Conservation (phyloP, 2,797 vertebrate genomes). For the Ciconia nigra region DNA sequence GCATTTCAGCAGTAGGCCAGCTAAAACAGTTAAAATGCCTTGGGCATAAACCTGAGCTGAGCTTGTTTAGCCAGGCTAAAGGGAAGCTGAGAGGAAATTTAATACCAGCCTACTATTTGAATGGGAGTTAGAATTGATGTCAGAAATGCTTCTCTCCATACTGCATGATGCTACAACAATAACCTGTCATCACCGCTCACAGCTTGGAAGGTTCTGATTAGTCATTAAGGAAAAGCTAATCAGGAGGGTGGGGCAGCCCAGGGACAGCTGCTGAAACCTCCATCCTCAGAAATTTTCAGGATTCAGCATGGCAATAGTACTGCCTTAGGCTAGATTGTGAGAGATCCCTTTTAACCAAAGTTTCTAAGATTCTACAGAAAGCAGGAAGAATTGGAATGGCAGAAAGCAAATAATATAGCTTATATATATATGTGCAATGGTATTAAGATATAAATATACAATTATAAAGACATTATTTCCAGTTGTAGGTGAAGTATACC, state of each 20-base stretch:
- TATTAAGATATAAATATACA: background rate
- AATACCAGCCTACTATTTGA: background rate
- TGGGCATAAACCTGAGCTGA: background rate
- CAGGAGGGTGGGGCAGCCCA: background rate
- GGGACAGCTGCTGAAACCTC: background rate
- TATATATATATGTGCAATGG: accelerated
- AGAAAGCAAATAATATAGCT: background rate
- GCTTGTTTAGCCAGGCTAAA: background rate
- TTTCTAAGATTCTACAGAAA: background rate
- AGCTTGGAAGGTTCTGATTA: background rate
- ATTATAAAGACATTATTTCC: background rate
- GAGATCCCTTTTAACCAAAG: background rate
- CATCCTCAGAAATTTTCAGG: background rate
- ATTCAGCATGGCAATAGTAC: background rate
- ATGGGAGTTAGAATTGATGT: background rate
- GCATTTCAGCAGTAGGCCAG: background rate
- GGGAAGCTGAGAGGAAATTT: background rate
- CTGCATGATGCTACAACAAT: no score
- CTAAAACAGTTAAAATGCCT: background rate
- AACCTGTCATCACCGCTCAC: background rate
- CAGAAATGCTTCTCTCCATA: background rate
- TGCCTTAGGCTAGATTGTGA: background rate
- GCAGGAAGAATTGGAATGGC: background rate
- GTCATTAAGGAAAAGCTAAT: background rate
- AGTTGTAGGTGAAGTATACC: background rate